phyloP scores from a whole-genome alignment of 2,113 vertebrate species.

The Rhombomys opimus region DNA sequence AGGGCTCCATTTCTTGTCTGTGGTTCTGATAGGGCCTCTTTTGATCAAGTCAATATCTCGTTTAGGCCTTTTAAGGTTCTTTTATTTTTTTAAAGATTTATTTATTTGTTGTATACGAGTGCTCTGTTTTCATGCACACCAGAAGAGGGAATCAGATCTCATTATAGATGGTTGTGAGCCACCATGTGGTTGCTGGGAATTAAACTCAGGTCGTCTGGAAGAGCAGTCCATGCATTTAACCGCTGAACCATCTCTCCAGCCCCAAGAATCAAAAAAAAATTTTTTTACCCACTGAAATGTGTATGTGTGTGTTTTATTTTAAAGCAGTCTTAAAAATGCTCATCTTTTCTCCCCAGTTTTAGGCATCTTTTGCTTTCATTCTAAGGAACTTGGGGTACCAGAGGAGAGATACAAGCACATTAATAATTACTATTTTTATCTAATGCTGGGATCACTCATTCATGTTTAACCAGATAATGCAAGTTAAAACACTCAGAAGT shows the following conservation, averaged over 20 bases:
- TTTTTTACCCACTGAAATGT: background rate
- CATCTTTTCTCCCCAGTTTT: background rate
- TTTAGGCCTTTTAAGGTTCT: background rate
- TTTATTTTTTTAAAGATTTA: background rate
- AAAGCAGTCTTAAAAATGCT: background rate
- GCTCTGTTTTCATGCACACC: background rate
- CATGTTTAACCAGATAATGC: background rate
- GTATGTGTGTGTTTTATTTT: background rate
- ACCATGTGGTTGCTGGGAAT: background rate
- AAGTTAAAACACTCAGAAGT: background rate
- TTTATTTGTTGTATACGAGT: background rate
- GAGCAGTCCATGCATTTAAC: background rate
- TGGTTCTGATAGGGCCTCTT: background rate
- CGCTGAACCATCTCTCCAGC: background rate
- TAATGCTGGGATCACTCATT: background rate
- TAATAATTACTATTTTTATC: background rate
- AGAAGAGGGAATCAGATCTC: background rate
- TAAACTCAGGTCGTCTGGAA: background rate
- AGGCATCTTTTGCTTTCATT: background rate
- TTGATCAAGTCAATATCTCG: background rate
- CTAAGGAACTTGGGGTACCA: background rate
- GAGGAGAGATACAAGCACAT: background rate
- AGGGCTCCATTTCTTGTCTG: background rate
- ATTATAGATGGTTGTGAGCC: background rate
- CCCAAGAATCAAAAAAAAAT: background rate